Conservation (phyloP, 2,113 vertebrate genomes). For the Dissostichus mawsoni region DNA sequence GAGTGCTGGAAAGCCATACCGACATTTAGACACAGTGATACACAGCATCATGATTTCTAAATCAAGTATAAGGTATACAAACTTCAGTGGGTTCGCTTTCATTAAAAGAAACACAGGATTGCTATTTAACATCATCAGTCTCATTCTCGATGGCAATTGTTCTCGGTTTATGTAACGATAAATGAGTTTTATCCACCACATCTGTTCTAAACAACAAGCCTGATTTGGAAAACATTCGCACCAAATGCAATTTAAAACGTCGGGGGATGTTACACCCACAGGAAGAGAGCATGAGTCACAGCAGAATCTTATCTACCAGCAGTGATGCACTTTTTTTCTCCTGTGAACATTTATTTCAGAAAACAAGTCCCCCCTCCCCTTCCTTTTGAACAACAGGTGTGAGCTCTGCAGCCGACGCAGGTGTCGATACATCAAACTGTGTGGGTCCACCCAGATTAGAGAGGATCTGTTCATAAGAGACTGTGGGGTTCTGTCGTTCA, state of each 20-base stretch:
- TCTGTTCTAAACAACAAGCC: constrained; percentile 45
- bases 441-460: constrained; percentile 67
- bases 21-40: neutral
- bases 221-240: constrained; percentile 61
- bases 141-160: constrained; percentile 35
- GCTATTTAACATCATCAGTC: constrained; percentile 23
- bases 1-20: no score
- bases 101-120: constrained; percentile 25
- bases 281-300: constrained; percentile 51
- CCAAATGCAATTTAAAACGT: constrained; percentile 54
- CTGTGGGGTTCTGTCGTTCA: constrained; percentile 86
- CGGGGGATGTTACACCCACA: constrained; percentile 50
- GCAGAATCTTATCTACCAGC: constrained; percentile 29
- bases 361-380: constrained; percentile 23
- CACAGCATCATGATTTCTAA: neutral
- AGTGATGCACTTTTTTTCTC: constrained; percentile 48
- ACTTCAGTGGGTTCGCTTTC: neutral
- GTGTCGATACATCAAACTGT: constrained; percentile 57
- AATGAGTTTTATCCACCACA: constrained; percentile 35
- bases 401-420: constrained; percentile 66
- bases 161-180: constrained; percentile 35
- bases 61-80: neutral
- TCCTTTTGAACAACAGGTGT: constrained; percentile 61
- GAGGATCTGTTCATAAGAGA: constrained; percentile 81
- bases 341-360: constrained; percentile 42